Percentiles rank a stretch among this genome's conserved stretches.
These are phyloP conservation scores for Platycnemis pennipes DNA, from an alignment of 2,888 invertebrate species.

Conservation along the genomic window DNA sequence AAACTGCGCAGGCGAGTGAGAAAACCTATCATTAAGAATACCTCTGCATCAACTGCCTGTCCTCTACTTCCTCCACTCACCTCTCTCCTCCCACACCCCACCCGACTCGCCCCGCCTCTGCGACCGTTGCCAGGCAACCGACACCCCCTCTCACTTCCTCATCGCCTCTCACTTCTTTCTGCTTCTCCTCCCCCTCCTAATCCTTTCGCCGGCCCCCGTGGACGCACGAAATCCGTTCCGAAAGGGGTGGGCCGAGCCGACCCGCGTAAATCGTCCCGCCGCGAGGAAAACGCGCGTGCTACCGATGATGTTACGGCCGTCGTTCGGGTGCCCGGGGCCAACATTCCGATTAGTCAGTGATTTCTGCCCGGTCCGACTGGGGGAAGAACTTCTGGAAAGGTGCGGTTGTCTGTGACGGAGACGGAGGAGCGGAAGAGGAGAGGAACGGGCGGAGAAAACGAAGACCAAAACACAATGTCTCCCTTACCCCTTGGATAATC, in stretches of 20 bases:
- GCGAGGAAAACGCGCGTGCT: conserved; percentile 13
- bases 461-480: not conserved
- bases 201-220: not conserved
- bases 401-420: not conserved
- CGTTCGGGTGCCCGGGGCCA: not conserved
- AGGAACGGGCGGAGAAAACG: not conserved
- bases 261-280: not conserved
- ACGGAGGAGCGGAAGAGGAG: not conserved
- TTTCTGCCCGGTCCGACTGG: not conserved
- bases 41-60: conserved; percentile 64
- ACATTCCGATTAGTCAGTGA: not conserved
- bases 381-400: not conserved
- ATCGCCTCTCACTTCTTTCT: not conserved
- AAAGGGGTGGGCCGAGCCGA: not conserved
- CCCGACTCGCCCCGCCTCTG: conserved; percentile 18
- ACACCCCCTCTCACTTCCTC: not conserved
- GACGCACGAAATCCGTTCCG: not conserved
- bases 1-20: conserved; percentile 56
- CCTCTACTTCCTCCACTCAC: conserved; percentile 1
- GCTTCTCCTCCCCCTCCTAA: not conserved
- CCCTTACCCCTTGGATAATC: not conserved
- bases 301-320: not conserved
- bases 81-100: not conserved
- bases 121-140: conserved; percentile 54
- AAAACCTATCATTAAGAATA: conserved; percentile 67